Evolutionary conservation across 2,888 invertebrate genomes (phyloP).

Genomic region (Thalpophila matura): DNA sequence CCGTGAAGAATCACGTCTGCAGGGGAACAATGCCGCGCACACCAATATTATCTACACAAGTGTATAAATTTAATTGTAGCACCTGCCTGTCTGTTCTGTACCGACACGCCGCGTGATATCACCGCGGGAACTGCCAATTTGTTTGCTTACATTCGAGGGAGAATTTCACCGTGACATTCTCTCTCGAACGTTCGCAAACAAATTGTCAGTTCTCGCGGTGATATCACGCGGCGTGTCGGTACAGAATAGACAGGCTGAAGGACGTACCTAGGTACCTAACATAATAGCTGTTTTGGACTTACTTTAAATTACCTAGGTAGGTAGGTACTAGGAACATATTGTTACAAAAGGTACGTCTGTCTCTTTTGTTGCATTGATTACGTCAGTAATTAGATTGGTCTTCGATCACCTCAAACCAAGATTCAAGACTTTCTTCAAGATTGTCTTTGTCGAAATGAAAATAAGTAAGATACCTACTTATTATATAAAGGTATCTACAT

Average conservation of each 20-base stretch:
- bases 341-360: not conserved
- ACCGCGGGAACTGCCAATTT: too few species aligned
- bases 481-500: too few species aligned
- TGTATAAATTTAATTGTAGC: constrained; percentile 8
- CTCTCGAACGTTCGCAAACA: too few species aligned
- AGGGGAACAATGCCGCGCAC: constrained; percentile 69
- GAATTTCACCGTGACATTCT: too few species aligned
- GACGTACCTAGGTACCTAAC: not conserved
- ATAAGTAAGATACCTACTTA: not conserved
- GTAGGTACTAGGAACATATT: not conserved
- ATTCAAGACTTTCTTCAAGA: not conserved
- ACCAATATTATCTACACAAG: constrained; percentile 33
- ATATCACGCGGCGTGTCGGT: too few species aligned
- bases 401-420: not conserved
- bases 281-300: not conserved
- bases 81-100: too few species aligned
- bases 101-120: too few species aligned
- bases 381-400: not conserved
- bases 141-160: too few species aligned
- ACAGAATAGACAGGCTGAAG: too few species aligned
- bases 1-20: constrained; percentile 72
- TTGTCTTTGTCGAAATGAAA: not conserved
- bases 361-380: constrained; percentile 22
- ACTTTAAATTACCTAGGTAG: too few species aligned
- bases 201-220: too few species aligned